These are phyloP conservation scores for Spinus olivaceus DNA, from an alignment of 2,797 vertebrate species.

Conservation along the genomic window DNA sequence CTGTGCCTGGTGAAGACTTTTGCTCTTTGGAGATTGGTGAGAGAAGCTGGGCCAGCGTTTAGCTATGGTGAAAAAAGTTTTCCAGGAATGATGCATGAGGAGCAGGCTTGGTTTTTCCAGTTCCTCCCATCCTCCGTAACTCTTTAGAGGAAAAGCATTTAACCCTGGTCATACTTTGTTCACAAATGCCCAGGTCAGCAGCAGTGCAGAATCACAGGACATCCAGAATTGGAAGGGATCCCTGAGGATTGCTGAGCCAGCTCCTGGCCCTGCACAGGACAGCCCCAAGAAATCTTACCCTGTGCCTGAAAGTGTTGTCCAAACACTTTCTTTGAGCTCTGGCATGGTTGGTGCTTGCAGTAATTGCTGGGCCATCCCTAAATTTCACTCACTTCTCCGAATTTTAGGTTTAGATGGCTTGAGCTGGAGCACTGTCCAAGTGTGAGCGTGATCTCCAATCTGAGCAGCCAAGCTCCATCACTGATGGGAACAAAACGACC, in stretches of 20 bases:
- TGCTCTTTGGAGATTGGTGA: background rate
- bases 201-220: background rate
- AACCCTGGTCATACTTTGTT: background rate
- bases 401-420: background rate
- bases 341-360: background rate
- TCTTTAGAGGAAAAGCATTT: background rate
- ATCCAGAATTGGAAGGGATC: background rate
- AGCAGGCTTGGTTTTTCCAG: background rate
- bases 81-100: background rate
- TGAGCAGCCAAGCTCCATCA: background rate
- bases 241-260: background rate
- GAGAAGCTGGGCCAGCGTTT: background rate
- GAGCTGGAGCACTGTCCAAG: background rate
- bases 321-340: background rate
- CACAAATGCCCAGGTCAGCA: background rate
- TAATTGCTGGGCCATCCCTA: background rate
- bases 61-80: accelerated
- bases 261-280: background rate
- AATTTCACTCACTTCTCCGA: background rate
- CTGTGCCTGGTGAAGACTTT: background rate
- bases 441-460: background rate
- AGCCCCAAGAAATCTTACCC: background rate
- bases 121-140: background rate
- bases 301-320: background rate
- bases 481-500: background rate